Percentiles rank a stretch among this genome's conserved stretches.
These are phyloP conservation scores for Nymphalis polychloros DNA, from an alignment of 2,888 invertebrate species.

Conservation along the genomic window DNA sequence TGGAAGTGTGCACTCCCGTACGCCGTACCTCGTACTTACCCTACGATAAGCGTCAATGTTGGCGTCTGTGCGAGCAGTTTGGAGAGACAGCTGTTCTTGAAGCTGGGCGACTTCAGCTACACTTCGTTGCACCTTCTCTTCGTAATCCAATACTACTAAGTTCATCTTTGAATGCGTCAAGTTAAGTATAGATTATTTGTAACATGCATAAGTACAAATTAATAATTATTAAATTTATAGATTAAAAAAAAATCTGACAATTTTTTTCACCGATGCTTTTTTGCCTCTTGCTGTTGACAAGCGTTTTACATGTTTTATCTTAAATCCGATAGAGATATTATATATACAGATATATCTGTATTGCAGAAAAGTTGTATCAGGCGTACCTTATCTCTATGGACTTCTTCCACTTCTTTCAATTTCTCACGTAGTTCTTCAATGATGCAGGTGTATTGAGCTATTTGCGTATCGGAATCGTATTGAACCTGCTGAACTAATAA, in stretches of 20 bases:
- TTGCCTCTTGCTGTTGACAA: no score
- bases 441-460: slow-evolving; percentile 66
- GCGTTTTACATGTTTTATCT: no score
- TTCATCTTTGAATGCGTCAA: slow-evolving; percentile 56
- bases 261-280: no score
- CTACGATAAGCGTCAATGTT: slow-evolving; percentile 70
- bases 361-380: neutral
- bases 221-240: no score
- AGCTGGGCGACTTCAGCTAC: slow-evolving; percentile 61
- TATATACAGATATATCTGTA: neutral
- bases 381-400: slow-evolving; percentile 66
- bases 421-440: slow-evolving; percentile 66
- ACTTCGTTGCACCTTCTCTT: slow-evolving; percentile 72
- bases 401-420: slow-evolving; percentile 59
- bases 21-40: no score
- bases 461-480: slow-evolving; percentile 66
- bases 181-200: neutral
- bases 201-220: no score
- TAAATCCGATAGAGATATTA: no score
- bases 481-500: slow-evolving; percentile 63
- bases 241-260: no score
- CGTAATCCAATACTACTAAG: slow-evolving; percentile 71
- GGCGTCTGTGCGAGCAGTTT: slow-evolving; percentile 59
- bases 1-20: no score
- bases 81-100: slow-evolving; percentile 65